phyloP scores from a whole-genome alignment of 2,888 invertebrate species.

The Amphipoea oculea region DNA sequence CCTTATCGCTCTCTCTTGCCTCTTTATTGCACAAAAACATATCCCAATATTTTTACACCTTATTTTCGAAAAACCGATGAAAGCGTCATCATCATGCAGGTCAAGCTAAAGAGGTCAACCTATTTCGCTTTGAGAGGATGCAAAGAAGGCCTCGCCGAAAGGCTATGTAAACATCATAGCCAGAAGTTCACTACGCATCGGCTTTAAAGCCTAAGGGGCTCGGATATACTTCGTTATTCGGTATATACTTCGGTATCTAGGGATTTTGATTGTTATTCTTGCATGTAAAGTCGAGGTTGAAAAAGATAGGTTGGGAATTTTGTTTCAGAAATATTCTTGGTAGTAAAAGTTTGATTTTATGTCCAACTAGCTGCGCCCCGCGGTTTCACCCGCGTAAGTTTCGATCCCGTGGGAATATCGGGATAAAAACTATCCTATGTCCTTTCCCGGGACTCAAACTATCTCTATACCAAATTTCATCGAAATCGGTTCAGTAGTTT shows the following conservation, averaged over 20 bases:
- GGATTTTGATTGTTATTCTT: conserved; percentile 21
- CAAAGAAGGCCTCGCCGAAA: conserved; percentile 19
- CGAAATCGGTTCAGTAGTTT: too few species aligned
- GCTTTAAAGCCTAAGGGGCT: conserved; percentile 17
- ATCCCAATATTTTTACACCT: not conserved
- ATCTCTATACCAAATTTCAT: too few species aligned
- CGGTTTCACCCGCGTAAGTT: too few species aligned
- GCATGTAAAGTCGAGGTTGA: not conserved
- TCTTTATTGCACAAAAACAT: not conserved
- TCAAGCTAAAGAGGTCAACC: conserved; percentile 59
- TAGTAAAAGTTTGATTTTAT: not conserved
- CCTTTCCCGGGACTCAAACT: too few species aligned
- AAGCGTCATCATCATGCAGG: conserved; percentile 30
- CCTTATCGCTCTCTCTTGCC: too few species aligned
- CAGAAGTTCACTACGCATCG: conserved; percentile 35
- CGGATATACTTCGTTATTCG: conserved; percentile 28
- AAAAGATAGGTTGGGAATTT: not conserved
- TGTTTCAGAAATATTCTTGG: not conserved
- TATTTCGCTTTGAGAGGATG: conserved; percentile 48
- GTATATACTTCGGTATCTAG: not conserved
- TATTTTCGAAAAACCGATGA: conserved; percentile 12
- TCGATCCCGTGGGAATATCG: too few species aligned
- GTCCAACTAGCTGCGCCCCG: too few species aligned
- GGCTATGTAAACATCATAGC: conserved; percentile 46
- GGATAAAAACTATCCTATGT: too few species aligned